Base-by-base conservation (phyloP, 2,888 invertebrate species). In the Philopedon plagiatum region DNA sequence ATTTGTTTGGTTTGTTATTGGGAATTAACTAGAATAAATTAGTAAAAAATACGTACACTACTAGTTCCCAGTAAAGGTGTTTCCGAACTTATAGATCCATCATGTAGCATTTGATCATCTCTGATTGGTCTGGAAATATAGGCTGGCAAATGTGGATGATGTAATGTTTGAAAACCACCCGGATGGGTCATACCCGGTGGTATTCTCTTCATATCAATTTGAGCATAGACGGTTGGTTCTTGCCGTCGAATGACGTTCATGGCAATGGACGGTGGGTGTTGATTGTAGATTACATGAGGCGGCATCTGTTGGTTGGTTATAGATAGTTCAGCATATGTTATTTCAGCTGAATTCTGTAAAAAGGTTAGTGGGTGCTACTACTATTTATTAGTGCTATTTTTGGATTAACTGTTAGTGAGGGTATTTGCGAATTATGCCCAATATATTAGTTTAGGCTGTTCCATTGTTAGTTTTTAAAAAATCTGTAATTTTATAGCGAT, bases 251-350 rank as follows among this genome's bases (percentile, higher is more conserved):
- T 84, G 71, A 85, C 82, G 54, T 85, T 83, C 84, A 86, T 83
- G 13, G 86, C 86, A 44, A 85, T 85, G 64, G 85, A 81, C 15
- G 74, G 70, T 71, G 85, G 85, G 73, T 83, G 84, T 72, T 83
- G 84, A 54, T 78, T 81, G 80, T 86, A 86, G 77, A 86, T 83
- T 70, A 85, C 83, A 75, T 86, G 85, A 41, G 81, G 85, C 39
- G 79, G 83, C 80, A 84, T 82, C 81, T 85, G 85, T 81, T 83
- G 83, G 72, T 80, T 81, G 73, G 83, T 81, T 75, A 88, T 81
- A 77, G 88, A 87, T 76, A 89, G 83, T 83, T 89, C 89, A 67
- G 88, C 89, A 82, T 89, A 89, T 54, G 88, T 88, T 80, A 89
- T 87, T 82, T 89, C 88, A 71, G 46, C 44, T 74, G 87, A 87